Conservation (phyloP, 2,888 invertebrate species). For the Fissipunctia ypsillon region DNA sequence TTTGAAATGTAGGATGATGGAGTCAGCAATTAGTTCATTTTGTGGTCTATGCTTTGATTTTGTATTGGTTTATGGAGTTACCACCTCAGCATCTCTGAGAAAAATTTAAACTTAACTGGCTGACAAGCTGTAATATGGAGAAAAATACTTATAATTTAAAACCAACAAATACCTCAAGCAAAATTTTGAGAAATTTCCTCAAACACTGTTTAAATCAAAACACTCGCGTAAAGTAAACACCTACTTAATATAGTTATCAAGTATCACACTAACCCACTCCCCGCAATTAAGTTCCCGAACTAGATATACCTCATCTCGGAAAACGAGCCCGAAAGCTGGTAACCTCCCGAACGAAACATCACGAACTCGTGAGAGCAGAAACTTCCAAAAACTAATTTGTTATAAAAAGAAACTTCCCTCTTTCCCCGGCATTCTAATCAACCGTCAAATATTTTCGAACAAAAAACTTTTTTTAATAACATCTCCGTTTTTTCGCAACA, state of each 20-base stretch:
- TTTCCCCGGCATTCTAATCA: constrained; percentile 67
- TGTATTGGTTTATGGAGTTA: background rate
- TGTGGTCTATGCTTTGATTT: background rate
- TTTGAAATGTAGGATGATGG: background rate
- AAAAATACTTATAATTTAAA: background rate
- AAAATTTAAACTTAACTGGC: background rate
- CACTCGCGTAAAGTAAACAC: constrained; percentile 6
- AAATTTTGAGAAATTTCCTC: too few relatives aligned
- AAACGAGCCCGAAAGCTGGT: constrained; percentile 37
- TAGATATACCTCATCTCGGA: constrained; percentile 44
- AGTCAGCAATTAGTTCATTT: background rate
- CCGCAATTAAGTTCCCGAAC: constrained; percentile 45
- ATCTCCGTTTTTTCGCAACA: constrained; percentile 77
- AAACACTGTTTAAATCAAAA: background rate
- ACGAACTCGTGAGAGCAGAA: constrained; percentile 49
- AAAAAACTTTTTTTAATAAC: constrained; percentile 82
- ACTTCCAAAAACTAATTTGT: constrained; percentile 67
- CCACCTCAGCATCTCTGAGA: background rate
- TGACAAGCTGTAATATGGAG: background rate
- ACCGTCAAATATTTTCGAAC: constrained; percentile 72
- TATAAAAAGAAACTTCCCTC: constrained; percentile 57
- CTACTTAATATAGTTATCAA: too few relatives aligned
- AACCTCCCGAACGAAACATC: constrained; percentile 44
- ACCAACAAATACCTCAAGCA: background rate
- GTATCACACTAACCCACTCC: constrained; percentile 37